Base-by-base conservation (phyloP, 2,113 vertebrate genomes). In the Brachyhypopomus occidentalis region DNA sequence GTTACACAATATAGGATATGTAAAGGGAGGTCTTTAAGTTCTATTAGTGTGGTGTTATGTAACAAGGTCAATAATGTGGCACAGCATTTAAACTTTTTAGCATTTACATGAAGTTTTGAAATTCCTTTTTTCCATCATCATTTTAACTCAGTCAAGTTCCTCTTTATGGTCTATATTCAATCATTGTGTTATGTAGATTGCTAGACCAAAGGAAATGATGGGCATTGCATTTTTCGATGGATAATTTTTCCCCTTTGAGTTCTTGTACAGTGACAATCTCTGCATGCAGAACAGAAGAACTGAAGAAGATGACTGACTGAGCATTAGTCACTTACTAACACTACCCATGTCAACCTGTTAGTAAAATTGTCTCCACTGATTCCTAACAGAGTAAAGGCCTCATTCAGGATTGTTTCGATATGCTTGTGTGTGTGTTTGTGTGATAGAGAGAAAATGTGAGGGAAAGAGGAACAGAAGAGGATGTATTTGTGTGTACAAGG, bases 331-430 rank as follows among this genome's bases (percentile, higher is more conserved):
- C 66, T 70, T 36, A 67, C 17, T 36, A 30, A 41, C 19, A 20
- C 41, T 0, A 70, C 1, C 27, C 27, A 66, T 67, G 8, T 69
- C 59, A 20, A 17, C 6, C 30, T 69, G 41, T 69, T 70, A 34
- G 27, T 48, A 75, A 22, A 75, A 76, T 52, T 59, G 80, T 23
- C 69, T 76, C 38, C 67, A 67, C 23, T 81, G 72, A 81, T 48
- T 81, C 34, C 79, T 59, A 30, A 22, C 45, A 55, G 23, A 77
- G 74, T 71, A 34, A 45, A 22, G 30, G 23, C 8, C 77, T 82
- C 64, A 85, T 55, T 34, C 83, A 72, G 63, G 72, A 79, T 87
- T 87, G 86, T 84, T 67, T 77, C 56, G 55, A 63, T 62, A 14
- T 64, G 67, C 64, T 58, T 69, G 52, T 70, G 60, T 66, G 59